These are phyloP conservation scores for Drosophila lutescens DNA, from an alignment of 2,888 invertebrate genomes.

Conservation along the genomic window DNA sequence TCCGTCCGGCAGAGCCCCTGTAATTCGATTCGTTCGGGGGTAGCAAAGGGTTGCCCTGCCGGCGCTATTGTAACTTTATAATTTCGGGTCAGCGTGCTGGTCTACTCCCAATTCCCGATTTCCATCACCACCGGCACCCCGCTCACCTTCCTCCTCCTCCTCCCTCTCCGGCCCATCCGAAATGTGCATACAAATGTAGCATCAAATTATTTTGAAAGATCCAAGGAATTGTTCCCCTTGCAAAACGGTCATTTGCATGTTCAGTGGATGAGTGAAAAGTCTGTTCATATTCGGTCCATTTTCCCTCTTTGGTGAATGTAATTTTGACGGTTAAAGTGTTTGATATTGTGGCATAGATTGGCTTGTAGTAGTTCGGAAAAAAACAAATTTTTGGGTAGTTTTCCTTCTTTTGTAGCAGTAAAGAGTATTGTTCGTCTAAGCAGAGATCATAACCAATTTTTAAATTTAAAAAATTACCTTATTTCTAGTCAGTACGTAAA, in stretches of 20 bases:
- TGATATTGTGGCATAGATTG: slow-evolving; percentile 29
- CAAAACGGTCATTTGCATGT: slow-evolving; percentile 49
- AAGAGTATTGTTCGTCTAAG: background rate
- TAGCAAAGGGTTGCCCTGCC: slow-evolving; percentile 61
- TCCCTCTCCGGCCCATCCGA: slow-evolving; percentile 8
- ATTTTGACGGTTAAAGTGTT: slow-evolving; percentile 51
- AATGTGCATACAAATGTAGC: slow-evolving; percentile 57
- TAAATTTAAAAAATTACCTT: background rate
- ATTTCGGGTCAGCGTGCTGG: slow-evolving; percentile 70
- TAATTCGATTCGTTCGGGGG: slow-evolving; percentile 61
- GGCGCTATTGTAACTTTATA: slow-evolving; percentile 69
- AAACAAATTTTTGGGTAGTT: slow-evolving; percentile 1
- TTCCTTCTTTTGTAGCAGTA: background rate
- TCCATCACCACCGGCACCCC: slow-evolving; percentile 1
- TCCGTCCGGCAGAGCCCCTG: slow-evolving; percentile 41
- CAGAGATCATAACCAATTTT: too few species aligned
- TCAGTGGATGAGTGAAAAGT: slow-evolving; percentile 42
- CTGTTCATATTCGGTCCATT: slow-evolving; percentile 30
- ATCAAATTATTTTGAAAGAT: slow-evolving; percentile 63
- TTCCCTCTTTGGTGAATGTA: slow-evolving; percentile 22
- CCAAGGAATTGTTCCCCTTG: slow-evolving; percentile 12
- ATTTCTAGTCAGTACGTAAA: too few species aligned
- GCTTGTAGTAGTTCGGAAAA: slow-evolving; percentile 3
- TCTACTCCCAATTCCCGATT: slow-evolving; percentile 33
- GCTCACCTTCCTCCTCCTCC: slow-evolving; percentile 8